These are phyloP conservation scores for Magallana gigas DNA, from an alignment of 1,140 invertebrate genomes.

Conservation along the genomic window DNA sequence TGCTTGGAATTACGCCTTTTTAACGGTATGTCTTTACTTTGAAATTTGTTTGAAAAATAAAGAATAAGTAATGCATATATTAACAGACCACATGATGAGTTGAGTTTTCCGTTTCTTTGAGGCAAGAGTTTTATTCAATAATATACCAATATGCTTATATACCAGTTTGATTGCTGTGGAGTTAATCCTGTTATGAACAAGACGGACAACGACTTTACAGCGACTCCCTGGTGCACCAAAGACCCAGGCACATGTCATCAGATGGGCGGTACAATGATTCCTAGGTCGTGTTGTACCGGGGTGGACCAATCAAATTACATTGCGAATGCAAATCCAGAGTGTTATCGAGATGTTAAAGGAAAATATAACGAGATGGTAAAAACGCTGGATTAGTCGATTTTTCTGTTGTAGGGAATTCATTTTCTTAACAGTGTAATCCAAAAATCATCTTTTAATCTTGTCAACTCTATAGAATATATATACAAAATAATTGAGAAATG, in stretches of 20 bases:
- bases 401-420: not conserved
- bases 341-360: not conserved
- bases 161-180: conserved; percentile 7
- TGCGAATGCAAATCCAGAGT: not conserved
- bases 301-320: not conserved
- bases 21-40: not conserved
- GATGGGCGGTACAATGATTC: not conserved
- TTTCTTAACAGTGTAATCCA: no score
- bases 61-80: no score
- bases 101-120: not conserved
- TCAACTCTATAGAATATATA: no score
- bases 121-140: not conserved
- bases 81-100: not conserved
- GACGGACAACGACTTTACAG: not conserved
- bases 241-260: not conserved
- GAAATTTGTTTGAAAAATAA: not conserved
- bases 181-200: not conserved
- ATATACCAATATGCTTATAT: not conserved
- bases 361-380: not conserved
- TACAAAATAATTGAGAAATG: no score
- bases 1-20: not conserved
- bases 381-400: not conserved
- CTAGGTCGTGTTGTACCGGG: not conserved
- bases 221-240: not conserved
- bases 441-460: no score